Base-by-base conservation (phyloP, 2,888 invertebrate genomes). In the Coenonympha glycerion region DNA sequence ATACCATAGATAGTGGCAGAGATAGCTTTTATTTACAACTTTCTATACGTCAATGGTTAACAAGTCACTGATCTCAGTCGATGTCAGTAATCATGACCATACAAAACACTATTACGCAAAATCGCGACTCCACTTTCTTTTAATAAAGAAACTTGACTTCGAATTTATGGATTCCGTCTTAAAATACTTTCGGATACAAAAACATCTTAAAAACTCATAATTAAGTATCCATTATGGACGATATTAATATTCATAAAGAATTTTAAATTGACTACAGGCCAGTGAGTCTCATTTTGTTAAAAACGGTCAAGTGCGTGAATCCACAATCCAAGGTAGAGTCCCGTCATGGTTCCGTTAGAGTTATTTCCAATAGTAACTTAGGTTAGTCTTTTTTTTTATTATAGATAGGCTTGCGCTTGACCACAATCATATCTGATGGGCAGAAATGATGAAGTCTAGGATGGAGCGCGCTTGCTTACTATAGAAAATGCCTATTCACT, bases 161-260 rank as follows among this genome's bases (percentile, higher is more conserved):
- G 36, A 39, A 47, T 49, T 39, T 47, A 47, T 24, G 44, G 41
- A 33, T 34, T 42, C 33, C 45, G 30, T 33, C 16, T 40, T 19
- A 45, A 22, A 45, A 31, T 41, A 53, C 49, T 53, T 53, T 44
- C 39, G n/a, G 22, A 11, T 11, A 40, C 28, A 50, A 31, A 33
- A 33, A 33, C 16, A 22, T 6, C 5, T 19, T 42, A 50, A 50
- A n/a, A n/a, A n/a, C n/a, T n/a, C n/a, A n/a, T n/a, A n/a, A n/a
- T n/a, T 50, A 19, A 11, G 16, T 42, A 37, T 33, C 30, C 37
- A 53, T 44, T 46, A 49, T 34, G 34, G 16, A 28, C 5, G n/a
- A 31, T 41, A 53, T 47, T 37, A 53, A 53, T 53, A 49, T 53
- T 49, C 37, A 53, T 49, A 46, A n/a, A 41, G 22, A 21, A 9